Conservation (phyloP, 2,113 vertebrate species). For the Falco punctatus region DNA sequence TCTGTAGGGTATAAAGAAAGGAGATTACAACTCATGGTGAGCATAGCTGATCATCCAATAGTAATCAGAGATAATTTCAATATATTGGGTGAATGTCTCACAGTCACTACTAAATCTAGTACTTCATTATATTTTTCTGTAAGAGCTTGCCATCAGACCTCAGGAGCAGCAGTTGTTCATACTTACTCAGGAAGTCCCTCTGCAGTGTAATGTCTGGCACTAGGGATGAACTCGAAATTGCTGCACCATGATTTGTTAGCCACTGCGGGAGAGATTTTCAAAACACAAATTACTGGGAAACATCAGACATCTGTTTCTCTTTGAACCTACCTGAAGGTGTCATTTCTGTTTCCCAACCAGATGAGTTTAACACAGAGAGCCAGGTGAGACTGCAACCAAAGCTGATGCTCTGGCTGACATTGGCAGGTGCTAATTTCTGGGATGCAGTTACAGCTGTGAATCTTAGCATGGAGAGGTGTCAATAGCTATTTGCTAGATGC, state of each 20-base stretch:
- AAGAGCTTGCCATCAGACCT: neutral
- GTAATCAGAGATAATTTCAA: neutral
- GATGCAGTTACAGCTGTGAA: neutral
- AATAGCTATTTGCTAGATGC: neutral
- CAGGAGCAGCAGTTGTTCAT: neutral
- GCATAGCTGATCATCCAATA: neutral
- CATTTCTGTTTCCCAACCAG: neutral
- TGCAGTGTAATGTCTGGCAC: neutral
- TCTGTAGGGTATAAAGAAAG: neutral
- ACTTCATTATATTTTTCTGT: neutral
- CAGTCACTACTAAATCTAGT: neutral
- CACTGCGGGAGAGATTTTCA: neutral
- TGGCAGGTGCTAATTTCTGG: neutral
- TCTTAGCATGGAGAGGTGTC: neutral
- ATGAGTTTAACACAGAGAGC: neutral
- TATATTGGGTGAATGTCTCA: neutral
- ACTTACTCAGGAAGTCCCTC: neutral
- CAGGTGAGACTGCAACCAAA: neutral
- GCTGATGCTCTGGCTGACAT: neutral
- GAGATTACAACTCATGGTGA: neutral
- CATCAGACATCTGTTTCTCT: conserved; percentile 1
- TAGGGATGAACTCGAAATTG: neutral
- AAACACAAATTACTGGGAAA: neutral
- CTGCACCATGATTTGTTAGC: neutral
- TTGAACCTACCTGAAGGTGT: conserved; percentile 3